Base-by-base conservation (phyloP, 2,113 vertebrate genomes). In the Oreotragus oreotragus region DNA sequence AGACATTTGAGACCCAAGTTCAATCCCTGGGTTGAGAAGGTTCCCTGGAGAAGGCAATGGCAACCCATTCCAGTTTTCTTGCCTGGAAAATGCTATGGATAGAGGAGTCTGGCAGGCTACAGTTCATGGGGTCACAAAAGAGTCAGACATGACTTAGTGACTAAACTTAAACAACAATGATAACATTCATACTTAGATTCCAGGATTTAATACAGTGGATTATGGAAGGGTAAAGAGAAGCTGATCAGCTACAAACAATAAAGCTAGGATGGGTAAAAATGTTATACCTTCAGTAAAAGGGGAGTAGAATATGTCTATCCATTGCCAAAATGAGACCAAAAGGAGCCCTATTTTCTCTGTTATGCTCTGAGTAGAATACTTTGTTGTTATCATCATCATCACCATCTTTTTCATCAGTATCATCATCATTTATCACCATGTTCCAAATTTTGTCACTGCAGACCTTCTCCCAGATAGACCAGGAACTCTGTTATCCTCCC, bases 121-220 rank as follows among this genome's bases (percentile, higher is more conserved):
- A 43, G 21, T 39, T 25, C 21, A 25, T 25, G 36, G 36, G 11
- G 11, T 43, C 1, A 0, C 36, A 43, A 6, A 73, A 39, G 36
- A 39, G 70, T 43, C 3, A 0, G 36, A 73, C 5, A 43, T 0
- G 6, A 39, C 36, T 73, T 43, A 73, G 36, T 2, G 21, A 73
- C 36, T 73, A 73, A 73, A 39, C 66, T 25, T 57, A 57, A 73
- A 43, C 36, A 47, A 27, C 16, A 27, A 45, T 25, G 15, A 10
- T 13, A 39, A n/a, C 80, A n/a, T 30, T 14, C 25, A 17, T 4
- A 51, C 10, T 60, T 45, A 13, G 13, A 47, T 3, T 51, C 28
- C n/a, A 39, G 70, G 58, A 33, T 53, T 86, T 51, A 51, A 36
- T 21, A 8, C 5, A 73, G n/a, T 28, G 13, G 30, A 33, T 47